Evolutionary conservation across 2,113 vertebrate species (phyloP).

Genomic region (Hippocampus comes): DNA sequence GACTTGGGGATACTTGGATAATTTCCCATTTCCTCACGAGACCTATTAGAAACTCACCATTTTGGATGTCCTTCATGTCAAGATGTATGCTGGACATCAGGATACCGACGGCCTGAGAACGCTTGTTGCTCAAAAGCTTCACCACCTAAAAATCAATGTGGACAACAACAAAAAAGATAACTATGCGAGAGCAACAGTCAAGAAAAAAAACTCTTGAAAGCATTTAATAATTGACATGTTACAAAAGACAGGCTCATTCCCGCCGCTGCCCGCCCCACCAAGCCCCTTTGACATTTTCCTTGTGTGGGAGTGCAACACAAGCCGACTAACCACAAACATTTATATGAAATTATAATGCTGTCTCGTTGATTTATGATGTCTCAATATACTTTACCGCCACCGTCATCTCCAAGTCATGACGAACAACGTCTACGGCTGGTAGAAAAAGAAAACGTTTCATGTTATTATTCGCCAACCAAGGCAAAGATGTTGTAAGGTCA

Average conservation of each 20-base stretch:
- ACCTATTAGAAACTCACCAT: slow-evolving; percentile 54
- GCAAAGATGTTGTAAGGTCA: background rate
- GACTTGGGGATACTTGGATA: too few relatives aligned
- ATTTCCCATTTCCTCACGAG: background rate
- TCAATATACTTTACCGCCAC: slow-evolving; percentile 14
- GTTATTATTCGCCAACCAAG: background rate
- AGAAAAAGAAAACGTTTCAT: background rate
- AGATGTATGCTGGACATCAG: slow-evolving; percentile 78
- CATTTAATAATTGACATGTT: slow-evolving; percentile 16
- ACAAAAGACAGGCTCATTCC: slow-evolving; percentile 19
- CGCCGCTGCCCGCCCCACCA: background rate
- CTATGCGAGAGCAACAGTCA: background rate
- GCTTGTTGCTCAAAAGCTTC: slow-evolving; percentile 94
- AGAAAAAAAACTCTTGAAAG: background rate
- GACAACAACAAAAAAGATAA: background rate
- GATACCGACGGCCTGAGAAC: slow-evolving; percentile 92
- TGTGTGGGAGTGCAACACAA: slow-evolving; percentile 27
- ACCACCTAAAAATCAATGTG: slow-evolving; percentile 75
- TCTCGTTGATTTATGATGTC: slow-evolving; percentile 22
- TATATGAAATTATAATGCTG: slow-evolving; percentile 37
- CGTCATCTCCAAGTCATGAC: slow-evolving; percentile 13
- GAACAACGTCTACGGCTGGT: background rate
- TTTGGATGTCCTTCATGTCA: slow-evolving; percentile 76
- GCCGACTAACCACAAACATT: slow-evolving; percentile 34
- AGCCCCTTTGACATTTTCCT: slow-evolving; percentile 14